A percentile compares a stretch with the other conserved stretches of the same genome.
phyloP scores from a whole-genome alignment of 2,888 invertebrate genomes.

The Temnothorax rugatulus region DNA sequence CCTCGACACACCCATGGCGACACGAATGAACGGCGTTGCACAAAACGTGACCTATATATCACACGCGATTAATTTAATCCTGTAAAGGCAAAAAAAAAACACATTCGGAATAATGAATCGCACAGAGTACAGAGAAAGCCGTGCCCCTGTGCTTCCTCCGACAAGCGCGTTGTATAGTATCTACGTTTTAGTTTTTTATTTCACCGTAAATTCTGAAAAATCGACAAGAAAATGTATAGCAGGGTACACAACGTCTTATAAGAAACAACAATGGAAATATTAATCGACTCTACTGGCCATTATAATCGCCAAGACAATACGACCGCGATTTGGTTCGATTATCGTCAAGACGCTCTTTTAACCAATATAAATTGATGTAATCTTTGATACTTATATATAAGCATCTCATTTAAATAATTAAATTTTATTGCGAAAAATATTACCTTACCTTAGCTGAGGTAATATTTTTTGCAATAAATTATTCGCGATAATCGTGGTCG shows the following conservation, averaged over 20 bases:
- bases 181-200: background rate
- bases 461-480: too few relatives aligned
- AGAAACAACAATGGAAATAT: too few relatives aligned
- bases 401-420: too few relatives aligned
- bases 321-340: too few relatives aligned
- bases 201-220: background rate
- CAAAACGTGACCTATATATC: constrained; percentile 24
- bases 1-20: constrained; percentile 59
- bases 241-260: background rate
- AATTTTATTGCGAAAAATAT: too few relatives aligned
- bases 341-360: too few relatives aligned
- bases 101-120: background rate
- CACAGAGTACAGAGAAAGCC: background rate
- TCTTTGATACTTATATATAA: too few relatives aligned
- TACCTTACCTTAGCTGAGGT: too few relatives aligned
- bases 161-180: background rate
- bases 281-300: too few relatives aligned
- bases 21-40: constrained; percentile 39
- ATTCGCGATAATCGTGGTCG: too few relatives aligned
- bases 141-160: constrained; percentile 10
- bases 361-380: too few relatives aligned
- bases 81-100: background rate
- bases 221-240: background rate
- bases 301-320: too few relatives aligned
- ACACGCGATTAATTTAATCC: constrained; percentile 18